Conservation (phyloP, 2,113 vertebrate genomes). For the Otolemur garnettii region DNA sequence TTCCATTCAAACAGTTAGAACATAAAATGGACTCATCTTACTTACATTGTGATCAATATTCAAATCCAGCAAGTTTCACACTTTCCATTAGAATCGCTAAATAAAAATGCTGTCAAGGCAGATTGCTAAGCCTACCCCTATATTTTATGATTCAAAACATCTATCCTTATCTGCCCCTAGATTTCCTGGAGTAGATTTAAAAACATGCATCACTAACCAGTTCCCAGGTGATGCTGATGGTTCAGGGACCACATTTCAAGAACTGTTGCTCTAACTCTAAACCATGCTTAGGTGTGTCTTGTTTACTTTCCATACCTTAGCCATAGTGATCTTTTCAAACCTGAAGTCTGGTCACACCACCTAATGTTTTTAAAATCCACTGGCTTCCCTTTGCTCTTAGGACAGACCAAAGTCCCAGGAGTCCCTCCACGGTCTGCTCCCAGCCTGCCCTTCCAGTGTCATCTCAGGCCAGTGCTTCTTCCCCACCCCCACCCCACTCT, state of each 20-base stretch:
- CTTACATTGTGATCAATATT: background rate
- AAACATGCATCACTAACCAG: background rate
- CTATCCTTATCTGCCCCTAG: background rate
- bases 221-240: background rate
- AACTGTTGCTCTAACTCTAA: background rate
- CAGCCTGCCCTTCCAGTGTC: background rate
- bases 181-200: background rate
- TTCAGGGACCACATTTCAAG: background rate
- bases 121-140: background rate
- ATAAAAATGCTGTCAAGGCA: background rate
- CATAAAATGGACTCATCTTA: background rate
- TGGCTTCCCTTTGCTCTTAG: background rate
- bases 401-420: background rate
- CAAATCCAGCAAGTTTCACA: background rate
- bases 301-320: background rate
- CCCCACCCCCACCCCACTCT: background rate
- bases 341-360: background rate
- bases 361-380: background rate
- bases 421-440: rapidly evolving
- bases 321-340: constrained; percentile 29
- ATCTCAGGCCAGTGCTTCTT: background rate
- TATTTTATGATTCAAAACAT: background rate
- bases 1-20: background rate
- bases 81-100: background rate
- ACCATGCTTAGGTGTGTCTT: background rate